Base-by-base conservation (phyloP, 2,113 vertebrate genomes). In the Lepidothrix coronata region DNA sequence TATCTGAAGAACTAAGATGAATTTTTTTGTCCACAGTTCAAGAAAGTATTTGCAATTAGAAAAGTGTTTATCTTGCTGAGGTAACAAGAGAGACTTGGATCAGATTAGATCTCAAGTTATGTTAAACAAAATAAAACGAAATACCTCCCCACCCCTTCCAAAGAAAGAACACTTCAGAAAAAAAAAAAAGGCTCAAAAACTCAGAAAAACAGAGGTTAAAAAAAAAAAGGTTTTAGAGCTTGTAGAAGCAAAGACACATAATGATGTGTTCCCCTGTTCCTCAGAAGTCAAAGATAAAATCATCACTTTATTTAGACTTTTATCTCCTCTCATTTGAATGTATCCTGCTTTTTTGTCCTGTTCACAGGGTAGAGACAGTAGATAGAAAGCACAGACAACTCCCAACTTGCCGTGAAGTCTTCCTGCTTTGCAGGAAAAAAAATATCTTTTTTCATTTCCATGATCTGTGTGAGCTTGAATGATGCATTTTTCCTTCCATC, bases 81-180 rank as follows among this genome's bases (percentile, higher is more conserved):
- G 5, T 75, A 51, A 46, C 0, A n/a, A n/a, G 63, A 54, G 19
- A 66, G n/a, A 66, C 10, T 58, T 58, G 13, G 20, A 49, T 49
- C 63, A 90, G 28, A 90, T 27, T 35, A 72, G 37, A 75, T 35
- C 10, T 66, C 46, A 82, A 78, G 33, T 35, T 58, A 25, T 30
- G 10, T 21, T 43, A 25, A 48, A 41, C 9, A 5, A 28, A 71
- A 1, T 6, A 12, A 39, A 54, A 14, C 4, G 67, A 44, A 82
- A 65, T 35, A 55, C 4, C 4, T 54, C 35, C 16, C 44, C 30
- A 37, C 1, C 1, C 2, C 8, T 6, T 8, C 27, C 21, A 27
- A 48, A 62, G 30, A 70, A 55, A 62, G 2, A 70, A 27, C 2
- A 27, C 8, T 8, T 28, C 13, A n/a, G 52, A 48, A 59, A 48